These are phyloP conservation scores for Carposina sasakii DNA, from an alignment of 1,140 invertebrate species.

Conservation along the genomic window DNA sequence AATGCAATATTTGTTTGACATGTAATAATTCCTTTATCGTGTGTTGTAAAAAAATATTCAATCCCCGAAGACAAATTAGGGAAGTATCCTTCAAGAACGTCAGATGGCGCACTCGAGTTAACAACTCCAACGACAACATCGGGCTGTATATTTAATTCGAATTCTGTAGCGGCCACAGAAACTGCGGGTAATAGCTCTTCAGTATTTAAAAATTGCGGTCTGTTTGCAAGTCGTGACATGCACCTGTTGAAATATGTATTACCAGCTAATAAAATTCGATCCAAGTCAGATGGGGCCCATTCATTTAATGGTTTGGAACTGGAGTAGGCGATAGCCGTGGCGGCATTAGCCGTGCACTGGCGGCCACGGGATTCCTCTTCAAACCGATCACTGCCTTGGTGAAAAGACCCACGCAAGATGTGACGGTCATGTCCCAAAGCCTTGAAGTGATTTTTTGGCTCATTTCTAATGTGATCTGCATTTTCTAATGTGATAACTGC, in stretches of 20 bases:
- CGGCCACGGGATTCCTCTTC: not conserved
- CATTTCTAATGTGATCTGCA: conserved; percentile 4
- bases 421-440: conserved; percentile 7
- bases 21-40: conserved; percentile 6
- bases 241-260: conserved; percentile 4
- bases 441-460: conserved; percentile 2
- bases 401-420: conserved; percentile 5
- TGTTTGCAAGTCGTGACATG: conserved; percentile 3
- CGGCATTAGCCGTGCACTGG: conserved; percentile 6
- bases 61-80: not conserved
- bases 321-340: conserved; percentile 6
- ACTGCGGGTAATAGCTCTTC: not conserved
- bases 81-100: not conserved
- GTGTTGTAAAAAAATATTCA: conserved; percentile 4
- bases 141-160: not conserved
- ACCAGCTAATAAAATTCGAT: conserved; percentile 6
- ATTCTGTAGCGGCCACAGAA: not conserved
- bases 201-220: not conserved
- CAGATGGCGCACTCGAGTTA: not conserved
- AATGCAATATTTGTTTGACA: conserved; percentile 4
- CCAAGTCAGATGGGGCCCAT: conserved; percentile 3
- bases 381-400: conserved; percentile 10
- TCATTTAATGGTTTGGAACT: conserved; percentile 1
- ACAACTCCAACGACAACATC: not conserved
- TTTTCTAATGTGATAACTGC: conserved; percentile 1